Evolutionary conservation across 1,140 invertebrate genomes (phyloP), one percentile per base, ranked within the genome.

Genomic region (Zaprionus africanus): DNA sequence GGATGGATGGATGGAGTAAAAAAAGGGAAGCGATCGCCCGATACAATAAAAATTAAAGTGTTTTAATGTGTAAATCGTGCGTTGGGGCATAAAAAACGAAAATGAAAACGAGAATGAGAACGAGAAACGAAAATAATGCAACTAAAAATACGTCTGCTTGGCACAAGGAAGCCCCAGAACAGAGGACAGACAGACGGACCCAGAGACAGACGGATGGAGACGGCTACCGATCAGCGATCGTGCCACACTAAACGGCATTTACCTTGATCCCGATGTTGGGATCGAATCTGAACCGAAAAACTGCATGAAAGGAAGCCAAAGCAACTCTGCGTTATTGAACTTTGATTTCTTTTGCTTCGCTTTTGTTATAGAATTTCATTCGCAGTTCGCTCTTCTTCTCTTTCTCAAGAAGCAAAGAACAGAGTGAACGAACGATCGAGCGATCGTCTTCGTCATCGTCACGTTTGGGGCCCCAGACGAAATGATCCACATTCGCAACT

Each of bases 31-130:
- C 81, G 72, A 65, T 88, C 64, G 64, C 38, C 43, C 61, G 56
- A 65, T 81, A 82, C 86, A 90, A 90, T 90, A 90, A 90, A 90
- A 90, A 90, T 90, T 90, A 86, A 90, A 81, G 88, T 91, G 83
- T 88, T 91, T 91, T 91, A 91, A 91, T 91, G 87, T 87, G 88
- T 91, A 91, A 84, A 91, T 91, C 87, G 87, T 91, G 87, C 87
- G 87, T 91, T 91, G 69, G 73, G 64, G 56, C 72, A 76, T 64
- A 63, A 68, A 73, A 61, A 63, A 65, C 17, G 43, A 64, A 64
- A 68, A 61, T 26, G 13, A 58, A 57, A 75, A 78, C 56, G 79
- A 67, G 76, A 51, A 22, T 9, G 46, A 51, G 76, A 51, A 22
- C 19, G 46, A 51, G 46, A 24, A 79, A 58, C 67, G 34, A 64